Percentiles rank a stretch among this genome's conserved stretches.
Evolutionary conservation across 2,888 invertebrate species (phyloP).

Genomic region (Drosophila nr. perissopoda): DNA sequence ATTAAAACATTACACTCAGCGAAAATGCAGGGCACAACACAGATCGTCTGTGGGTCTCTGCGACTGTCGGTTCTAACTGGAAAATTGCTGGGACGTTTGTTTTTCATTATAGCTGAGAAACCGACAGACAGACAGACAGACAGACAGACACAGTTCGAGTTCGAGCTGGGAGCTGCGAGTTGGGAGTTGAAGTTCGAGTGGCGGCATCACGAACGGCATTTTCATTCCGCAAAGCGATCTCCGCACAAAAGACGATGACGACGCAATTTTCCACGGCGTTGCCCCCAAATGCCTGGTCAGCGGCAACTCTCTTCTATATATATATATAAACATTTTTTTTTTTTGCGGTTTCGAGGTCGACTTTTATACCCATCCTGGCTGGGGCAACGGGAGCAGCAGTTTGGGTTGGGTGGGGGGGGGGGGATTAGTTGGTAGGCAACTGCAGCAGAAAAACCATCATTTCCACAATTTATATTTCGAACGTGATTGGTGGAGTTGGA

Average conservation of each 20-base stretch:
- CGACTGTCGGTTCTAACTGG: slow-evolving; percentile 68
- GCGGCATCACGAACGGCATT: slow-evolving; percentile 74
- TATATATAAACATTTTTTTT: background rate
- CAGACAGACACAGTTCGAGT: background rate
- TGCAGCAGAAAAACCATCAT: slow-evolving; percentile 82
- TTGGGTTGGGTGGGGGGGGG: background rate
- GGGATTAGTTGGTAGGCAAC: background rate
- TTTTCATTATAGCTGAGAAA: slow-evolving; percentile 66
- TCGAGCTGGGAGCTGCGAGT: slow-evolving; percentile 9
- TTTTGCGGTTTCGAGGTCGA: slow-evolving; percentile 75
- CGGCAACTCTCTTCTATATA: slow-evolving; percentile 19
- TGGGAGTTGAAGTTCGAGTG: slow-evolving; percentile 47
- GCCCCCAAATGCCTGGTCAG: slow-evolving; percentile 57
- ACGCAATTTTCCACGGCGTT: slow-evolving; percentile 75
- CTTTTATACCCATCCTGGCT: slow-evolving; percentile 22
- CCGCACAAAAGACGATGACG: slow-evolving; percentile 20
- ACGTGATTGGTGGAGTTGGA: slow-evolving; percentile 81
- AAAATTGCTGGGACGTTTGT: slow-evolving; percentile 77
- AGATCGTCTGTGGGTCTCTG: slow-evolving; percentile 10
- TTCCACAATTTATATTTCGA: slow-evolving; percentile 85
- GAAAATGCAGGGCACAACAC: slow-evolving; percentile 53
- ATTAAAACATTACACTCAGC: slow-evolving; percentile 70
- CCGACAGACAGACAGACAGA: background rate
- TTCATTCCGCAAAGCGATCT: slow-evolving; percentile 78
- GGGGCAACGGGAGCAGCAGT: slow-evolving; percentile 25